Evolutionary conservation across 2,797 vertebrate species (phyloP).

Genomic region (Halcyon badia): DNA sequence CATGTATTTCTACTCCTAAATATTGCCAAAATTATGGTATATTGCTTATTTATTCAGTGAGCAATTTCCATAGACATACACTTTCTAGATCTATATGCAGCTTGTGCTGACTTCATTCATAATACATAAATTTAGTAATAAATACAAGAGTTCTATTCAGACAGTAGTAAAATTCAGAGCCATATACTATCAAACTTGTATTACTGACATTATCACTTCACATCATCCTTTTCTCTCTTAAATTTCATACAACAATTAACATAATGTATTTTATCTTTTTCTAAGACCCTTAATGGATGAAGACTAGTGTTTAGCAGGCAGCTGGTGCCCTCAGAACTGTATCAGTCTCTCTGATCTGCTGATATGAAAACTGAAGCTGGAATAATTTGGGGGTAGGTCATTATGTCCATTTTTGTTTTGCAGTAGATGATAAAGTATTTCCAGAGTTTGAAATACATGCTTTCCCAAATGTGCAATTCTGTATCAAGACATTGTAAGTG

Average conservation of each 20-base stretch:
- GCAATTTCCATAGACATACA: conserved; percentile 18
- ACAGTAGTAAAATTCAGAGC: conserved; percentile 34
- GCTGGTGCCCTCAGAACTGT: not conserved
- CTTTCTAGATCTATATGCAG: not conserved
- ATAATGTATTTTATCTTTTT: not conserved
- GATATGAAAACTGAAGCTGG: not conserved
- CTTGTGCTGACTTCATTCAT: conserved; percentile 1
- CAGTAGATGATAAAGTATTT: not conserved
- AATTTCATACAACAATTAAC: conserved; percentile 70
- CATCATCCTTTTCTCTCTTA: conserved; percentile 7
- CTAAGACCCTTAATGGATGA: not conserved
- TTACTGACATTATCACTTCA: conserved; percentile 44
- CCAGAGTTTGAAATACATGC: not conserved
- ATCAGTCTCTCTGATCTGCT: not conserved
- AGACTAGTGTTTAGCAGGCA: not conserved
- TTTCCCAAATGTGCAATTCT: not conserved
- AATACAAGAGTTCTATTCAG: conserved; percentile 5
- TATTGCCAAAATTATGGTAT: not conserved
- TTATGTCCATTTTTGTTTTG: not conserved
- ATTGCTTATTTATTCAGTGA: not conserved
- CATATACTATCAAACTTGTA: conserved; percentile 17
- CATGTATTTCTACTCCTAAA: not conserved
- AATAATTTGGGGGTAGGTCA: not conserved
- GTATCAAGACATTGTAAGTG: not conserved
- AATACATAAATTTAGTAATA: not conserved